Conservation (phyloP, 2,797 vertebrate species). For the Stomatorhinus walkeri region DNA sequence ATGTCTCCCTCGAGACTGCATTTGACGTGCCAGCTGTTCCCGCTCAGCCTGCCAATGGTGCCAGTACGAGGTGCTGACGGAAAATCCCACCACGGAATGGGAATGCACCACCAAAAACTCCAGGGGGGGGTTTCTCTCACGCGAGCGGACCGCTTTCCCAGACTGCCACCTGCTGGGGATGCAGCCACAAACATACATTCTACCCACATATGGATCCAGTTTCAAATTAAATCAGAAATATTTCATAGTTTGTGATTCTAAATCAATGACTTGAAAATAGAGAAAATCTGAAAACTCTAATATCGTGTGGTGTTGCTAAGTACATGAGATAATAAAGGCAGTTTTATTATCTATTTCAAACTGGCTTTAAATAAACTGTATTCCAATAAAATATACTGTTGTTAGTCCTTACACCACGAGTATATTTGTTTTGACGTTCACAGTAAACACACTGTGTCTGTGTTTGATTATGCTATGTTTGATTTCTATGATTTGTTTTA, state of each 20-base stretch:
- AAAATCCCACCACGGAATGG: conserved; percentile 7
- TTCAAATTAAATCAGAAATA: neutral
- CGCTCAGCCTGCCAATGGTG: neutral
- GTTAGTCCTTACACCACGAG: neutral
- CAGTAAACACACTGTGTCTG: neutral
- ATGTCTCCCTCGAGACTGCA: neutral
- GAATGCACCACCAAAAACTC: neutral
- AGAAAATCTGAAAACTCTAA: neutral
- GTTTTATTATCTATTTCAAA: neutral
- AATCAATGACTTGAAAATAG: neutral
- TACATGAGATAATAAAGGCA: neutral
- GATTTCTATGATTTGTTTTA: neutral
- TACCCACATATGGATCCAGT: neutral
- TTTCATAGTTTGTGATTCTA: neutral
- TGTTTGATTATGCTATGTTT: neutral
- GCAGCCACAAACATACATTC: neutral
- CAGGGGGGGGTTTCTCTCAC: neutral
- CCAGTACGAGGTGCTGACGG: neutral
- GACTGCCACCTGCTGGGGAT: conserved; percentile 52
- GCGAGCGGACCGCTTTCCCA: neutral
- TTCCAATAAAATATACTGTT: neutral
- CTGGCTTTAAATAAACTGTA: neutral
- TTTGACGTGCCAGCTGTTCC: neutral
- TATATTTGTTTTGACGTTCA: neutral
- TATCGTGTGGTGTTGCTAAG: neutral